Percentiles rank a stretch among this genome's conserved stretches.
phyloP scores from a whole-genome alignment of 2,113 vertebrate species.

The Maccullochella peelii region DNA sequence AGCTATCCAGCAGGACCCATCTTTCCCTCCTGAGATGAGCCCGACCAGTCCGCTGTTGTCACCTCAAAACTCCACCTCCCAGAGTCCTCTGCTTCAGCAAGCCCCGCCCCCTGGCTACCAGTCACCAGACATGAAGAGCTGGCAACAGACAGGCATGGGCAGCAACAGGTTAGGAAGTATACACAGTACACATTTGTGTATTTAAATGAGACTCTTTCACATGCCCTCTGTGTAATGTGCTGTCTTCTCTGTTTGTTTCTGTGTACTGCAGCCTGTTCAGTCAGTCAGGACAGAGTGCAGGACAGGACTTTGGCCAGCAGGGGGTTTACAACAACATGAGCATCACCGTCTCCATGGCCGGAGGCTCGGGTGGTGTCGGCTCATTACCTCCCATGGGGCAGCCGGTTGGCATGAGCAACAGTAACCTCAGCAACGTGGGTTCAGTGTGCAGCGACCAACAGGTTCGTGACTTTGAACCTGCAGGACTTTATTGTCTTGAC shows the following conservation, averaged over 20 bases:
- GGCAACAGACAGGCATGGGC: slow-evolving; percentile 90
- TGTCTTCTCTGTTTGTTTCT: not conserved
- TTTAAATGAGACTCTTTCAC: not conserved
- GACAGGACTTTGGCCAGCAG: slow-evolving; percentile 87
- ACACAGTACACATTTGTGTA: not conserved
- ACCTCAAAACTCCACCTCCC: slow-evolving; percentile 89
- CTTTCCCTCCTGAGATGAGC: slow-evolving; percentile 90
- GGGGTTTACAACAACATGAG: slow-evolving; percentile 99
- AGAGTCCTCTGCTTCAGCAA: slow-evolving; percentile 92
- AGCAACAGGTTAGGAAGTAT: slow-evolving; percentile 85
- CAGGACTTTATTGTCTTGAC: not conserved
- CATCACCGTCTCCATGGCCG: slow-evolving; percentile 97
- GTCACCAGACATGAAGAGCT: slow-evolving; percentile 93
- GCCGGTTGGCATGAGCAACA: slow-evolving; percentile 89
- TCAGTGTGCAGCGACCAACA: slow-evolving; percentile 94
- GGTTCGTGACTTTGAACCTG: slow-evolving; percentile 81
- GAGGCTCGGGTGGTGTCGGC: slow-evolving; percentile 86
- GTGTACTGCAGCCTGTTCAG: slow-evolving; percentile 86
- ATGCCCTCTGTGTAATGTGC: not conserved
- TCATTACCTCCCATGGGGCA: slow-evolving; percentile 90
- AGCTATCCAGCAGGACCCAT: slow-evolving; percentile 90
- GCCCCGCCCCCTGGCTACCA: slow-evolving; percentile 90
- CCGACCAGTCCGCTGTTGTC: slow-evolving; percentile 93
- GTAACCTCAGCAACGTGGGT: slow-evolving; percentile 89
- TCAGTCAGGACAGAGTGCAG: slow-evolving; percentile 85